Percentiles rank a stretch among this genome's conserved stretches.
Evolutionary conservation across 2,113 vertebrate species (phyloP).

Genomic region (Talpa occidentalis): DNA sequence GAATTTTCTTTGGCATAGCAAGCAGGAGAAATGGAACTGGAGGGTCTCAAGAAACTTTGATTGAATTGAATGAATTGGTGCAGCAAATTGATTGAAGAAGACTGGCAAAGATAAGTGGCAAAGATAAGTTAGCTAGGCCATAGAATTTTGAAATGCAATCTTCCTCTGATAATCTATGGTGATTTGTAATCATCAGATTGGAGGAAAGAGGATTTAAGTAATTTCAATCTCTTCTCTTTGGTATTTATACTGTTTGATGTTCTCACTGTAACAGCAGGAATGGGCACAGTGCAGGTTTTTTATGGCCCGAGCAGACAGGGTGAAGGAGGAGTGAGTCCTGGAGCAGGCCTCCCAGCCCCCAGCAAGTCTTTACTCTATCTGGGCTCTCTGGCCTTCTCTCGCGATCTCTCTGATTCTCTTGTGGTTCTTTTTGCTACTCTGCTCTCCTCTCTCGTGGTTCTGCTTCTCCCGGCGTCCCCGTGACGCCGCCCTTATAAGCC

Average conservation of each 20-base stretch:
- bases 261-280: too few relatives aligned
- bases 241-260: not conserved
- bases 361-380: too few relatives aligned
- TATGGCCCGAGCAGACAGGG: too few relatives aligned
- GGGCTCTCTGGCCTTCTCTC: too few relatives aligned
- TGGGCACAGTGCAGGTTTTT: too few relatives aligned
- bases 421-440: too few relatives aligned
- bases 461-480: too few relatives aligned
- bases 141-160: not conserved
- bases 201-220: not conserved
- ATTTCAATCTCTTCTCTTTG: conserved; percentile 9
- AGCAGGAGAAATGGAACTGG: not conserved
- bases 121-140: not conserved
- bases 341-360: too few relatives aligned
- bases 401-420: too few relatives aligned
- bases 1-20: conserved; percentile 16
- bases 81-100: not conserved
- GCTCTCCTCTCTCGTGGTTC: too few relatives aligned
- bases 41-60: not conserved
- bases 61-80: not conserved
- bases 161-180: not conserved
- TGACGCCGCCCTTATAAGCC: too few relatives aligned
- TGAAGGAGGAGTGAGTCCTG: too few relatives aligned
- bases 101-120: not conserved
- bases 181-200: not conserved